Evolutionary conservation across 1,140 invertebrate species (phyloP).

Genomic region (Zaprionus taronus): DNA sequence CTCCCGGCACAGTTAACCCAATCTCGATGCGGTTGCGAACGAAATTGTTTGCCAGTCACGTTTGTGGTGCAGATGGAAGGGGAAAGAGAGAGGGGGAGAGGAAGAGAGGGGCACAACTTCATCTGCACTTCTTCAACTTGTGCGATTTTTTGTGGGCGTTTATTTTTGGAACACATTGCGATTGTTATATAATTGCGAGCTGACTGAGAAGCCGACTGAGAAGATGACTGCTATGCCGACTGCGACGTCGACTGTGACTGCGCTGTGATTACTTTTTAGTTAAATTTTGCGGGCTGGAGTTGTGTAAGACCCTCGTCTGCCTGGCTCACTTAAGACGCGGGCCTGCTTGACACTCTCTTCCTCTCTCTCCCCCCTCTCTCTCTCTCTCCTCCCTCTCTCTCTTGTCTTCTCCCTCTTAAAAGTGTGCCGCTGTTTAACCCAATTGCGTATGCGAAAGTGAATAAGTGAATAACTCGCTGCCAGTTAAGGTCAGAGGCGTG

Average conservation of each 20-base stretch:
- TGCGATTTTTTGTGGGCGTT: constrained; percentile 58
- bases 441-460: constrained; percentile 50
- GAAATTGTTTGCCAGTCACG: constrained; percentile 77
- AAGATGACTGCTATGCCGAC: not conserved
- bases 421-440: constrained; percentile 50
- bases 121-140: constrained; percentile 65
- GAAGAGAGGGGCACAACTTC: constrained; percentile 27
- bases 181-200: constrained; percentile 65
- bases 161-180: constrained; percentile 68
- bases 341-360: not conserved
- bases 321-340: not conserved
- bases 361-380: not conserved
- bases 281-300: constrained; percentile 51
- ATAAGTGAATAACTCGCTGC: constrained; percentile 20
- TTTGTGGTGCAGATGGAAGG: constrained; percentile 62
- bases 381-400: not conserved
- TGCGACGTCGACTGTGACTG: constrained; percentile 14
- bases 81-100: not conserved
- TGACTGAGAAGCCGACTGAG: constrained; percentile 13
- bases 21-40: constrained; percentile 64
- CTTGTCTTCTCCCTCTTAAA: constrained; percentile 22
- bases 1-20: constrained; percentile 50
- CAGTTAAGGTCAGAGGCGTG: constrained; percentile 43
- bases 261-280: constrained; percentile 67
- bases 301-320: constrained; percentile 43